Evolutionary conservation across 1,140 invertebrate species (phyloP).

Genomic region (Aplysia californica): DNA sequence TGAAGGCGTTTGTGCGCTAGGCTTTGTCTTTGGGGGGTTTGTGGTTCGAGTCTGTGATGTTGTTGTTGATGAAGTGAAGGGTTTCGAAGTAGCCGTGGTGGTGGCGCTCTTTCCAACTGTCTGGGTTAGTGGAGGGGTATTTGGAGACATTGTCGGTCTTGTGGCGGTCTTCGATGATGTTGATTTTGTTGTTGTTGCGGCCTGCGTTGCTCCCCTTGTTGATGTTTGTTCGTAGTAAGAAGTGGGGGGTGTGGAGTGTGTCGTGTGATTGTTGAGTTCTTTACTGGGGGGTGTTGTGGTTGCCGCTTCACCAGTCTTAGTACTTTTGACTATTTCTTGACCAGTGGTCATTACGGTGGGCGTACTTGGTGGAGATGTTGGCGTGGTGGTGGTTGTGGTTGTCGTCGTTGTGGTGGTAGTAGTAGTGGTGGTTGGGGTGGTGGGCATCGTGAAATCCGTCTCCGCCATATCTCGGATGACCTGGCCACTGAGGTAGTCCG

Average conservation of each 20-base stretch:
- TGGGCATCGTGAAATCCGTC: constrained; percentile 5
- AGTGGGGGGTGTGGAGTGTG: too few species aligned
- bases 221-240: too few species aligned
- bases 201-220: neutral
- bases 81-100: too few species aligned
- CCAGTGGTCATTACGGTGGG: too few species aligned
- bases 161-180: neutral
- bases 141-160: too few species aligned
- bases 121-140: too few species aligned
- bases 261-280: too few species aligned
- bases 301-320: too few species aligned
- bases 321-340: too few species aligned
- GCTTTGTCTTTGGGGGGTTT: neutral
- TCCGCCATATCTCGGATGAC: constrained; percentile 42
- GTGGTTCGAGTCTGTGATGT: neutral
- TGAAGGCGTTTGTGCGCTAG: neutral
- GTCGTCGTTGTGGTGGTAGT: constrained; percentile 1
- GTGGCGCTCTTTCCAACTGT: too few species aligned
- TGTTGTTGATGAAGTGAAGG: too few species aligned
- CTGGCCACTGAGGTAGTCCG: constrained; percentile 45
- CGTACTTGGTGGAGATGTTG: neutral
- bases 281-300: too few species aligned
- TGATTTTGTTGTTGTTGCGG: neutral
- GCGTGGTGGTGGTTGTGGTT: neutral
- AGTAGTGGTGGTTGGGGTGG: neutral